Base-by-base conservation (phyloP, 2,888 invertebrate species). In the Cephus spinipes region DNA sequence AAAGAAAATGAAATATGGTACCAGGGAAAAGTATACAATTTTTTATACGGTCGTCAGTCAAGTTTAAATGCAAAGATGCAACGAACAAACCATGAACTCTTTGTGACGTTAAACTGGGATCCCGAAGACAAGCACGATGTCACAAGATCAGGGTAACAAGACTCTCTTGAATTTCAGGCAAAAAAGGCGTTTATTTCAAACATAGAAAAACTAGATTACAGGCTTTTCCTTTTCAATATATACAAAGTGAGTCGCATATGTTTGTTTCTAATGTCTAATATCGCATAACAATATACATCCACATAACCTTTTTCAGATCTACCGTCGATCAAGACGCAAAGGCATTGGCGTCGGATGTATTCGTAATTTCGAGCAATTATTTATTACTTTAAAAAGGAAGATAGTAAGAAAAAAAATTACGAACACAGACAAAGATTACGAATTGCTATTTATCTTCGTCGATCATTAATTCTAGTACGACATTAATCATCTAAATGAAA, bases 121-220 rank as follows among this genome's bases (percentile, higher is more conserved):
- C 4, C 12, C 71, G 71, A 23, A 71, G 32, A 71, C 31, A 71
- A 71, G 15, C 31, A 71, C 71, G 15, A n/a, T n/a, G 31, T 32
- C 68, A 79, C 79, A 79, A 80, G 81, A 79, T 69, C 75, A 82
- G 83, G 76, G 79, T 76, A 83, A 85, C 74, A 85, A 83, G 76
- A 78, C 76, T 84, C 76, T 79, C 78, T 81, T 76, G 75, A 55
- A 79, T 81, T 85, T 82, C 74, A 78, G 73, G 76, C 79, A 83
- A 80, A 80, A 55, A 40, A 40, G 23, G 9, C 80, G 79, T 86
- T 85, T 85, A 85, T 85, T 85, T 83, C 85, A 84, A 79, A 86
- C 77, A 71, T 71, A 85, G 79, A 85, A 84, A 77, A 81, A 83
- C 79, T 76, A 75, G 71, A 77, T 83, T 85, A 85, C 86, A 83